phyloP scores from a whole-genome alignment of 2,797 vertebrate species.

The Acestrorhynchus altus region DNA sequence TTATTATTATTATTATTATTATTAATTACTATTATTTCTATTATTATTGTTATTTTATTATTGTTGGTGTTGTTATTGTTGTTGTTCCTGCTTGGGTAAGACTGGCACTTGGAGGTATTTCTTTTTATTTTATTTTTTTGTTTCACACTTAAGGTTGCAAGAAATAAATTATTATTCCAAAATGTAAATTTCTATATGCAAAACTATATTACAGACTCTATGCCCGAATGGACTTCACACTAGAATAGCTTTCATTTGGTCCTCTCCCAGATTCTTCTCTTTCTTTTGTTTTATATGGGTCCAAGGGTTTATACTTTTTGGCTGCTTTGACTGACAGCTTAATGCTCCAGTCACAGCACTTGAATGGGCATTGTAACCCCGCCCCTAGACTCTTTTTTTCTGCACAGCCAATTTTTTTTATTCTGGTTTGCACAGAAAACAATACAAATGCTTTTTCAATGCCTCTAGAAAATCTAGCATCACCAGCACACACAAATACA shows the following conservation, averaged over 20 bases:
- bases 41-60: conserved; percentile 33
- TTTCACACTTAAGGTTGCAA: conserved; percentile 41
- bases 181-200: conserved; percentile 50
- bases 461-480: too few species aligned
- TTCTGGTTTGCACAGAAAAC: conserved; percentile 33
- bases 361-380: conserved; percentile 69
- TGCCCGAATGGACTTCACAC: conserved; percentile 9
- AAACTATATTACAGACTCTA: conserved; percentile 41
- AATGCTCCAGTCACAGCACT: conserved; percentile 54
- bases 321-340: conserved; percentile 24
- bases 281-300: conserved; percentile 21
- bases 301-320: conserved; percentile 30
- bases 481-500: conserved; percentile 5
- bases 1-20: conserved; percentile 44
- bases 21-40: conserved; percentile 44
- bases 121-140: conserved; percentile 5
- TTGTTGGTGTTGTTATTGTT: conserved; percentile 39
- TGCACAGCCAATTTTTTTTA: conserved; percentile 19
- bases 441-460: background rate
- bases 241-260: conserved; percentile 36
- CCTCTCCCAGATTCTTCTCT: background rate
- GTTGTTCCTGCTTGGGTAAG: conserved; percentile 49
- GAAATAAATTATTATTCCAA: conserved; percentile 52
- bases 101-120: conserved; percentile 49
- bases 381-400: background rate